phyloP scores from a whole-genome alignment of 2,113 vertebrate species.

The Leuciscus idus region DNA sequence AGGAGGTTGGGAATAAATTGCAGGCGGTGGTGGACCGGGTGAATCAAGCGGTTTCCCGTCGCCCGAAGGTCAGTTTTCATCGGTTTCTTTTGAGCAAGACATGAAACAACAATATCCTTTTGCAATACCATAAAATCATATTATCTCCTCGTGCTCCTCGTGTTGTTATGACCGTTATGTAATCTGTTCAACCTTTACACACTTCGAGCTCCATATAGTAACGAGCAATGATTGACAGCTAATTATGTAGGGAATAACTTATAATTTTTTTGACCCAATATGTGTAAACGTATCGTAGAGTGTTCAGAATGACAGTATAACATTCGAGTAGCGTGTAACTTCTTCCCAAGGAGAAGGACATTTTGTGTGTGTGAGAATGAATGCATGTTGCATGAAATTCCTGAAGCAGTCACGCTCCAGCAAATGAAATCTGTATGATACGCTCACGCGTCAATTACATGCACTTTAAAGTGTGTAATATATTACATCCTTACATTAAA shows the following conservation, averaged over 20 bases:
- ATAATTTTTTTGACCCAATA: neutral
- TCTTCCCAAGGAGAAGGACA: constrained; percentile 1
- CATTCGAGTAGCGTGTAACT: neutral
- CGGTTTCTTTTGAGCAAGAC: neutral
- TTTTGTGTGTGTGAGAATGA: neutral
- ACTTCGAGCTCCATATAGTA: neutral
- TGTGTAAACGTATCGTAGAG: neutral
- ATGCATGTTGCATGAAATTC: constrained; percentile 6
- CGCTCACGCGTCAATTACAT: neutral
- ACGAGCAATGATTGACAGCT: neutral
- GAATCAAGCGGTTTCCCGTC: constrained; percentile 77
- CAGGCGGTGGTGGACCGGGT: constrained; percentile 77
- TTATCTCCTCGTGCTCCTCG: neutral
- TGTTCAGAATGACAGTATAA: neutral
- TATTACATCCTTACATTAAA: neutral
- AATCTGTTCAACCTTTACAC: constrained; percentile 69
- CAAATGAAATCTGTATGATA: neutral
- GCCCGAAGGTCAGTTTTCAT: constrained; percentile 70
- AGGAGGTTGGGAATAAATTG: constrained; percentile 78
- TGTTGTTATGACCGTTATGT: constrained; percentile 62
- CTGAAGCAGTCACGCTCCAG: neutral
- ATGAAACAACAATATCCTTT: neutral
- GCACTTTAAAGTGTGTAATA: neutral
- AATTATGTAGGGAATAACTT: neutral
- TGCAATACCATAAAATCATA: neutral